Conservation (phyloP, 2,888 invertebrate genomes). For the Meandrusa payeni region DNA sequence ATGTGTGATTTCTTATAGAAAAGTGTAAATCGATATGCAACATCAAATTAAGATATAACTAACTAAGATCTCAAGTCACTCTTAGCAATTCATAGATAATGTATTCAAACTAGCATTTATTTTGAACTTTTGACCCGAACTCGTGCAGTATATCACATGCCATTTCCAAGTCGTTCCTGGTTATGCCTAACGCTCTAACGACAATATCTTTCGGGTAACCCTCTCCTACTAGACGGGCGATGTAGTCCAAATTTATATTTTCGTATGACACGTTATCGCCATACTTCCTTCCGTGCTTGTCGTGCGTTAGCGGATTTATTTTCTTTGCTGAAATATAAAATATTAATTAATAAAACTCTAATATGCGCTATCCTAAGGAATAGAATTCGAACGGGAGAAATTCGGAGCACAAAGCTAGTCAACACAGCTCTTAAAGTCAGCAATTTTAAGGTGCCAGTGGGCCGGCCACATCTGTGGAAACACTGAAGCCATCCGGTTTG, state of each 20-base stretch:
- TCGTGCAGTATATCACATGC: slow-evolving; percentile 96
- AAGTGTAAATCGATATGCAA: not conserved
- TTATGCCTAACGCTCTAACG: slow-evolving; percentile 94
- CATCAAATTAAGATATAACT: not conserved
- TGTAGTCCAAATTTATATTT: slow-evolving; percentile 95
- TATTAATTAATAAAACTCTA: no score
- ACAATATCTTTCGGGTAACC: slow-evolving; percentile 96
- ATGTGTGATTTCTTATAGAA: no score
- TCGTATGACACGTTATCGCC: slow-evolving; percentile 86
- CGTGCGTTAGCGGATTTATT: slow-evolving; percentile 75
- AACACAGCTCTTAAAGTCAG: no score
- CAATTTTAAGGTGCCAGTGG: no score
- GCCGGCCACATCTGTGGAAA: no score
- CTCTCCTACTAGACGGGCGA: slow-evolving; percentile 92
- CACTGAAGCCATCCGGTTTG: no score
- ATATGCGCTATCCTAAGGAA: no score
- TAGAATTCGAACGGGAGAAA: no score
- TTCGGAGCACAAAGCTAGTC: no score
- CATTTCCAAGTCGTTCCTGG: slow-evolving; percentile 96
- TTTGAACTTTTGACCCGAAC: slow-evolving; percentile 84
- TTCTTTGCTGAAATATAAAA: slow-evolving; percentile 60
- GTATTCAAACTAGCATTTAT: slow-evolving; percentile 53
- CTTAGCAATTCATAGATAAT: slow-evolving; percentile 13
- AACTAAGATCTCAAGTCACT: not conserved
- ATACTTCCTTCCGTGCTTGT: slow-evolving; percentile 71